Evolutionary conservation across 2,888 invertebrate genomes (phyloP).

Genomic region (Acronicta leporina): DNA sequence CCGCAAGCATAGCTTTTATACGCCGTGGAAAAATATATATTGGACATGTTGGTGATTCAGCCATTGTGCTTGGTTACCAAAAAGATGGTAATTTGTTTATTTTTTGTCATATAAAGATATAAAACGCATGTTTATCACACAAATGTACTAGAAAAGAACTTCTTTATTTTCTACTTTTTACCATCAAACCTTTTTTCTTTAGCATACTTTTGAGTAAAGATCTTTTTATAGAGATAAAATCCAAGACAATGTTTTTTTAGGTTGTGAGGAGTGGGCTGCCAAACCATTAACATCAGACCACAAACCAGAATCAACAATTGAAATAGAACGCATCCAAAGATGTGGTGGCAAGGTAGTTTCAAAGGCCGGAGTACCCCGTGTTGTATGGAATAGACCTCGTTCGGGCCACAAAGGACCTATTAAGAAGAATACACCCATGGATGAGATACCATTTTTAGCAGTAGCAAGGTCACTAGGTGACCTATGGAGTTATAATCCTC

Average conservation of each 20-base stretch:
- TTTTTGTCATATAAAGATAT: too few relatives aligned
- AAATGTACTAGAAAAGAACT: too few relatives aligned
- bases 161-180: too few relatives aligned
- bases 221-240: too few relatives aligned
- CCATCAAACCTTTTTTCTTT: background rate
- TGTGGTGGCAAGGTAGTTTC: conserved; percentile 93
- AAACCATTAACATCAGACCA: conserved; percentile 96
- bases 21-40: conserved; percentile 97
- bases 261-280: conserved; percentile 93
- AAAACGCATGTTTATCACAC: too few relatives aligned
- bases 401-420: conserved; percentile 95
- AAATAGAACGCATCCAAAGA: conserved; percentile 94
- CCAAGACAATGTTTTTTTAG: conserved; percentile 62
- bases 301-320: conserved; percentile 96
- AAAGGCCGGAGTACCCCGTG: conserved; percentile 96
- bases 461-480: conserved; percentile 99
- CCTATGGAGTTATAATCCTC: conserved; percentile 98
- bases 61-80: conserved; percentile 96
- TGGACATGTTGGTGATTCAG: conserved; percentile 99
- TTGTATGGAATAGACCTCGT: conserved; percentile 98
- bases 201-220: background rate
- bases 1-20: conserved; percentile 98
- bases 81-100: conserved; percentile 86
- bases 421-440: conserved; percentile 95
- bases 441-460: conserved; percentile 98